Base-by-base conservation (phyloP, 1,140 invertebrate genomes). In the Listronotus bonariensis region DNA sequence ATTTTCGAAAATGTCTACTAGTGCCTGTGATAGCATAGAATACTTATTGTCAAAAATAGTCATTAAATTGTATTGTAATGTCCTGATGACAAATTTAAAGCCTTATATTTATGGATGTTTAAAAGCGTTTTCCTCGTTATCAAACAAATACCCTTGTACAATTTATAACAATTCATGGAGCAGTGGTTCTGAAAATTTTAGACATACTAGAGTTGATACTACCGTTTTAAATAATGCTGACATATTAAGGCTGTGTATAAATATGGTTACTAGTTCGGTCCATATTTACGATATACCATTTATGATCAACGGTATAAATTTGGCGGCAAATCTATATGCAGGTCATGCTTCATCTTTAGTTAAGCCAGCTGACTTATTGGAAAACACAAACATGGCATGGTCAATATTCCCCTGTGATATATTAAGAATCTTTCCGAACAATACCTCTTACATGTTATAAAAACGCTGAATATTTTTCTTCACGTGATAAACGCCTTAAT, bases 401-500 rank as follows among this genome's bases (percentile, higher is more conserved):
- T 79, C 80, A 57, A 84, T 84, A 58, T 80, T 65, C 86, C 38
- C 82, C 8, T 81, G 82, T 67, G 80, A 79, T 5, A 77, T 65
- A 45, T 76, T 83, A 60, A 74, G 76, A 15, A 73, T 17, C 65
- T 82, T 60, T 78, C 81, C 3, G 89, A 92, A 68, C 78, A 85
- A 38, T 82, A 92, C 14, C 78, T 92, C 8, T 82, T 79, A 36
- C 89, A 92, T 66, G 81, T 89, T 0, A 74, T 88, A 36, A 86
- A 88, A 74, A 75, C 92, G 40, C 72, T 93, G 18, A 91, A 91
- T 74, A 86, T 92, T 43, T 87, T 89, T 72, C 84, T 87, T 15
- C 89, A 92, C 75, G 84, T 93, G 43, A 84, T 92, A 46, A 90
- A 93, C 69, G 90, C 92, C 56, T 80, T 86, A 45, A 82, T 83